These are phyloP conservation scores for Chymomyza fuscimana DNA, from an alignment of 2,888 invertebrate species.

Conservation along the genomic window DNA sequence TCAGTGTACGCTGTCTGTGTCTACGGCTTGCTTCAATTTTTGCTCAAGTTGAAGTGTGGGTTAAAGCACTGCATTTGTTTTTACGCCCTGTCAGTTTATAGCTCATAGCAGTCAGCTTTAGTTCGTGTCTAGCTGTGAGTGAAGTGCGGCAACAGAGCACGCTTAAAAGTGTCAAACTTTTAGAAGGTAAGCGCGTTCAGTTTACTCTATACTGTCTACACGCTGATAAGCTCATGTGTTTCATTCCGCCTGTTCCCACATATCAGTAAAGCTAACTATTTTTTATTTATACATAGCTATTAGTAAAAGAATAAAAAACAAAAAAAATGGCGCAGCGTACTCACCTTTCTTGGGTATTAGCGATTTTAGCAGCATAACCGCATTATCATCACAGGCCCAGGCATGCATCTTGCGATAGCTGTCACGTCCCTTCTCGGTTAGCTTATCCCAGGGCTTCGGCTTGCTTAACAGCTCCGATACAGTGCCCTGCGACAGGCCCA, in stretches of 20 bases:
- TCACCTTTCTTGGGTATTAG: constrained; percentile 99
- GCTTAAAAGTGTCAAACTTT: neutral
- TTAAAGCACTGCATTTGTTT: neutral
- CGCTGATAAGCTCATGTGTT: neutral
- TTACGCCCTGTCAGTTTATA: neutral
- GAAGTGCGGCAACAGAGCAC: neutral
- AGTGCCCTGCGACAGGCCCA: constrained; percentile 98
- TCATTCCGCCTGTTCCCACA: neutral
- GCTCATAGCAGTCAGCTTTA: neutral
- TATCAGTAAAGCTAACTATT: neutral
- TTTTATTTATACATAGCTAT: neutral
- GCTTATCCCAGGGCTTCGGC: constrained; percentile 99
- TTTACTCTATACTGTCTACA: neutral
- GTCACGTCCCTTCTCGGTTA: constrained; percentile 99
- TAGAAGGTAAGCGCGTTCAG: constrained; percentile 1
- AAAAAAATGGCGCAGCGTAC: constrained; percentile 66
- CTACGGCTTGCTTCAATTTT: neutral
- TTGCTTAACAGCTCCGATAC: constrained; percentile 98
- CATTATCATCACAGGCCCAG: constrained; percentile 99
- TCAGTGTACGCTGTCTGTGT: neutral
- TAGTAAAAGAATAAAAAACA: neutral
- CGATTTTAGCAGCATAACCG: constrained; percentile 97
- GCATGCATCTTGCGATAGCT: constrained; percentile 99
- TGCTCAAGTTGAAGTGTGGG: neutral
- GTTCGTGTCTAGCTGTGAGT: neutral